These are phyloP conservation scores for Formicarius rufipectus DNA, from an alignment of 2,113 vertebrate species.

Conservation along the genomic window DNA sequence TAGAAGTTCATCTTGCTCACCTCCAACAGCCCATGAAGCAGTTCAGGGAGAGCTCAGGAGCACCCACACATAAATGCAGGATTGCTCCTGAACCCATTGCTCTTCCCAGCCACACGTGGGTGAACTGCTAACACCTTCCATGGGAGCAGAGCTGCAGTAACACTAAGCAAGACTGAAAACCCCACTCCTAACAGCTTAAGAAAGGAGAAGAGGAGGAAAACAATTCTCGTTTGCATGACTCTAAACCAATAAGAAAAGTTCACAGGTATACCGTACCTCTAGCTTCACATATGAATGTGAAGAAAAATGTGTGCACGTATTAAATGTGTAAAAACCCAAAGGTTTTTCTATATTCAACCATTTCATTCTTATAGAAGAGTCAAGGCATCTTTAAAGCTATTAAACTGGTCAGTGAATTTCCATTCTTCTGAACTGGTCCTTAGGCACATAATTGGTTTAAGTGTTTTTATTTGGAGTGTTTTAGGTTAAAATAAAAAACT, in stretches of 20 bases:
- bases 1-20: neutral
- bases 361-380: neutral
- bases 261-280: neutral
- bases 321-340: neutral
- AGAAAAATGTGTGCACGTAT: neutral
- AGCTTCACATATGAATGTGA: neutral
- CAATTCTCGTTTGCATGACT: neutral
- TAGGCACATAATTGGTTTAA: neutral
- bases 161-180: accelerated
- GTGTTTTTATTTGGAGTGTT: neutral
- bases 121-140: accelerated
- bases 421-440: neutral
- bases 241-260: neutral
- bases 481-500: neutral
- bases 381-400: neutral
- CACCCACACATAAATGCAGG: neutral
- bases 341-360: neutral
- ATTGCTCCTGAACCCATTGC: neutral
- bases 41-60: neutral
- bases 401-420: neutral
- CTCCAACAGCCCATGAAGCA: neutral
- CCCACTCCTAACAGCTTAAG: neutral
- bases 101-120: accelerated
- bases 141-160: neutral
- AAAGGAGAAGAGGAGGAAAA: neutral